Percentiles rank a stretch among this genome's conserved stretches.
Evolutionary conservation across 2,888 invertebrate genomes (phyloP).

Genomic region (Hoplodrina blanda): DNA sequence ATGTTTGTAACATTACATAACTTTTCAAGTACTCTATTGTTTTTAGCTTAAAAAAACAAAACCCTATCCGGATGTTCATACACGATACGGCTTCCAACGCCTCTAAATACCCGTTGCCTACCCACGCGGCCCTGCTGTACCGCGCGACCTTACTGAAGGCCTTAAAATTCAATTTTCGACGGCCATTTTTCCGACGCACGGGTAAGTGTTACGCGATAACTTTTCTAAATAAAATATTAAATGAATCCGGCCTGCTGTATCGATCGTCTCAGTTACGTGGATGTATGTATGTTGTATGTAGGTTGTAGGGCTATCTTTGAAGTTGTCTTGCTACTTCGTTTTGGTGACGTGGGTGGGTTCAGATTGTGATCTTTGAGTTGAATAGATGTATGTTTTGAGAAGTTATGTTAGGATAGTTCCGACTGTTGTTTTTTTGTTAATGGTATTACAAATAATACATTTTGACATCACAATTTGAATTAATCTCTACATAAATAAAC

Average conservation of each 20-base stretch:
- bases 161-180: constrained; percentile 64
- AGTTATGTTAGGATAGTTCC: too few relatives aligned
- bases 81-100: background rate
- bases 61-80: constrained; percentile 3
- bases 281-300: constrained; percentile 37
- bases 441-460: too few relatives aligned
- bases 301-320: constrained; percentile 42
- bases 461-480: too few relatives aligned
- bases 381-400: too few relatives aligned
- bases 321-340: constrained; percentile 15
- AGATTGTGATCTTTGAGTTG: background rate
- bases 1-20: background rate
- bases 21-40: background rate
- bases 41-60: background rate
- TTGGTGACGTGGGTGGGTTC: background rate
- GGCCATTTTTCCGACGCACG: constrained; percentile 49
- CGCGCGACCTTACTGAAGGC: constrained; percentile 11
- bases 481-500: too few relatives aligned
- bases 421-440: too few relatives aligned
- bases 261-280: constrained; percentile 57
- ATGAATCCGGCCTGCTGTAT: constrained; percentile 60
- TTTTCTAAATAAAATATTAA: constrained; percentile 67
- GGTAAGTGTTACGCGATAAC: constrained; percentile 55
- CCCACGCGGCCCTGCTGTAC: constrained; percentile 16
- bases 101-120: constrained; percentile 27